A percentile compares a stretch with the other conserved stretches of the same genome.
Evolutionary conservation across 2,797 vertebrate species (phyloP).

Genomic region (Epinephelus malabaricus): DNA sequence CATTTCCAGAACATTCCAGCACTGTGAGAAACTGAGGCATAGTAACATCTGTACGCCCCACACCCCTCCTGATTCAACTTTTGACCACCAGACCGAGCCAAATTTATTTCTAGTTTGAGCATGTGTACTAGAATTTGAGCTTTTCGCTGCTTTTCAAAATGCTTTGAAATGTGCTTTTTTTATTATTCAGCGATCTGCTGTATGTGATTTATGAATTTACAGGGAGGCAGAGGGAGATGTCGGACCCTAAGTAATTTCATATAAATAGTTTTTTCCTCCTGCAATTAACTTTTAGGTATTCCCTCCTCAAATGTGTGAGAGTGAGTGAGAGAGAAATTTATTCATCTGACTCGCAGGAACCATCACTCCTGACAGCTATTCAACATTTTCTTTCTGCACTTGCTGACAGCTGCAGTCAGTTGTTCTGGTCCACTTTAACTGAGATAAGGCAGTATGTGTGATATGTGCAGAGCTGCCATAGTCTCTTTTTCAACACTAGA

Average conservation of each 20-base stretch:
- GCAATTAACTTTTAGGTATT: slow-evolving; percentile 24
- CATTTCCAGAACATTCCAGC: slow-evolving; percentile 52
- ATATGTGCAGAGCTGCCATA: too few relatives aligned
- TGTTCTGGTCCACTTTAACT: background rate
- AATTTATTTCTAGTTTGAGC: slow-evolving; percentile 18
- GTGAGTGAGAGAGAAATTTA: slow-evolving; percentile 4
- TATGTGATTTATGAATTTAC: background rate
- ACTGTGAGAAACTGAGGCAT: slow-evolving; percentile 32
- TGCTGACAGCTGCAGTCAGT: slow-evolving; percentile 12
- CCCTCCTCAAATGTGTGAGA: background rate
- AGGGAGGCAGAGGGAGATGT: background rate
- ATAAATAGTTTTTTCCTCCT: background rate
- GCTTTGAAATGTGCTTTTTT: background rate
- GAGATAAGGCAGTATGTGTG: background rate
- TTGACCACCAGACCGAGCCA: slow-evolving; percentile 29
- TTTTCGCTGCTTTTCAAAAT: background rate
- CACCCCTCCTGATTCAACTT: slow-evolving; percentile 27
- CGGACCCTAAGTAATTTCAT: background rate
- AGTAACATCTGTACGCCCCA: slow-evolving; percentile 49
- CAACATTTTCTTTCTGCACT: background rate
- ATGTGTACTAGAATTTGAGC: background rate
- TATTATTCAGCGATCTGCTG: background rate
- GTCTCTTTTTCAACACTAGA: background rate
- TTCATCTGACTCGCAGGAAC: background rate
- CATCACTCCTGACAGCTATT: background rate